phyloP scores from a whole-genome alignment of 2,888 invertebrate species.

The Lymantria monacha region DNA sequence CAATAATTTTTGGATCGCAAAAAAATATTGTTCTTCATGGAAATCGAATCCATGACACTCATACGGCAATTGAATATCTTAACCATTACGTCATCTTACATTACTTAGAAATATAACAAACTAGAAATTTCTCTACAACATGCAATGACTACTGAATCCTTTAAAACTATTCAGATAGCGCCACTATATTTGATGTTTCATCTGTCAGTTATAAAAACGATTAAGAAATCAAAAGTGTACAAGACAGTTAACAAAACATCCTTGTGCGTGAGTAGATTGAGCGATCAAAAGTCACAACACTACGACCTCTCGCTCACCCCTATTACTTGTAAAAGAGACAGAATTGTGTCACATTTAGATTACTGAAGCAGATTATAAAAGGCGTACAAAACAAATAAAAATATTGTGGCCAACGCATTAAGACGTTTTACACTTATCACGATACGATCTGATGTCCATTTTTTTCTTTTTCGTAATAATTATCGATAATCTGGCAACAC shows the following conservation, averaged over 20 bases:
- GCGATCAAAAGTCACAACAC: slow-evolving; percentile 67
- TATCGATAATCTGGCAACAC: slow-evolving; percentile 81
- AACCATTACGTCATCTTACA: too few relatives aligned
- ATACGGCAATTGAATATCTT: too few relatives aligned
- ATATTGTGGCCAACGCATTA: slow-evolving; percentile 75
- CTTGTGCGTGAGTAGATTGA: slow-evolving; percentile 56
- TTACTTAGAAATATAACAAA: too few relatives aligned
- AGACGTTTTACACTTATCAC: slow-evolving; percentile 68
- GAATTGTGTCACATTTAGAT: slow-evolving; percentile 62
- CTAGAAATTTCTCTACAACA: not conserved
- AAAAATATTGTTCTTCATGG: too few relatives aligned
- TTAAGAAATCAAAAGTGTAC: slow-evolving; percentile 58
- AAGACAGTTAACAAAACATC: slow-evolving; percentile 57
- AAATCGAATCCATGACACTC: too few relatives aligned
- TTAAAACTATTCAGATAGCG: slow-evolving; percentile 21
- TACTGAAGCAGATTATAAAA: slow-evolving; percentile 51
- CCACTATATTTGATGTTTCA: slow-evolving; percentile 41
- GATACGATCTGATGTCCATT: slow-evolving; percentile 58
- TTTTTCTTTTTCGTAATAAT: slow-evolving; percentile 72
- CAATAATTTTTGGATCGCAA: too few relatives aligned
- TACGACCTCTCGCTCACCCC: slow-evolving; percentile 46
- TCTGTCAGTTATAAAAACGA: slow-evolving; percentile 60
- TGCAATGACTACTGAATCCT: slow-evolving; percentile 20
- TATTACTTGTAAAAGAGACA: slow-evolving; percentile 41
- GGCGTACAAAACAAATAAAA: slow-evolving; percentile 75